Conservation (phyloP, 2,888 invertebrate genomes). For the Metopia argyrocephala region DNA sequence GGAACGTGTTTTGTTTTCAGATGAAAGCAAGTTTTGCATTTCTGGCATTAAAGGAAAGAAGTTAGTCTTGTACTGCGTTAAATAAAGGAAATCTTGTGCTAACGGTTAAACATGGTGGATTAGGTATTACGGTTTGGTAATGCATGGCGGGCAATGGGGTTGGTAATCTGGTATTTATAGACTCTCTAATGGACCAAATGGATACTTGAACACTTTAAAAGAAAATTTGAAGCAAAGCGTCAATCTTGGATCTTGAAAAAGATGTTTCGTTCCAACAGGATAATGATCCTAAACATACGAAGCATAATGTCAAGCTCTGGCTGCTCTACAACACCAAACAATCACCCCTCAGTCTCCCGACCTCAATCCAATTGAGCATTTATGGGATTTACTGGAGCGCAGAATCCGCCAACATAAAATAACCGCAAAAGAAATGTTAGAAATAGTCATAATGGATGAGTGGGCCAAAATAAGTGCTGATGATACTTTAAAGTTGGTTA, state of each 20-base stretch:
- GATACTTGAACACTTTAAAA: slow-evolving; percentile 29
- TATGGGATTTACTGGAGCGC: too few relatives aligned
- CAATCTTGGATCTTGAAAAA: slow-evolving; percentile 16
- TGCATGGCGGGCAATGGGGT: neutral
- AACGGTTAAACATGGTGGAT: slow-evolving; percentile 1
- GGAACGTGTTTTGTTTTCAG: too few relatives aligned
- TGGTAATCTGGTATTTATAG: neutral
- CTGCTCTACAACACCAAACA: too few relatives aligned
- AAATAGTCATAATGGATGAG: neutral
- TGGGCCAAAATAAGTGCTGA: neutral
- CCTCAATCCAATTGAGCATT: too few relatives aligned
- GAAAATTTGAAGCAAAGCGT: slow-evolving; percentile 51
- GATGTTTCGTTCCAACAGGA: slow-evolving; percentile 33
- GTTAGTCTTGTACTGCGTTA: neutral
- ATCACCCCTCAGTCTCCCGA: too few relatives aligned
- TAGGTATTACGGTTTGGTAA: neutral
- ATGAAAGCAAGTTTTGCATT: too few relatives aligned
- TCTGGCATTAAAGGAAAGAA: neutral
- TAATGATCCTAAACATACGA: too few relatives aligned
- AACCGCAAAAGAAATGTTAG: neutral
- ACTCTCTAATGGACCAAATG: too few relatives aligned
- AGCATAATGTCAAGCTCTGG: too few relatives aligned
- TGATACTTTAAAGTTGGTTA: neutral
- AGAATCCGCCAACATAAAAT: slow-evolving; percentile 18
- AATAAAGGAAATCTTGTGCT: neutral